Evolutionary conservation across 92 coral and sea anemone species (phyloP).

Genomic region (Ricordea florida): DNA sequence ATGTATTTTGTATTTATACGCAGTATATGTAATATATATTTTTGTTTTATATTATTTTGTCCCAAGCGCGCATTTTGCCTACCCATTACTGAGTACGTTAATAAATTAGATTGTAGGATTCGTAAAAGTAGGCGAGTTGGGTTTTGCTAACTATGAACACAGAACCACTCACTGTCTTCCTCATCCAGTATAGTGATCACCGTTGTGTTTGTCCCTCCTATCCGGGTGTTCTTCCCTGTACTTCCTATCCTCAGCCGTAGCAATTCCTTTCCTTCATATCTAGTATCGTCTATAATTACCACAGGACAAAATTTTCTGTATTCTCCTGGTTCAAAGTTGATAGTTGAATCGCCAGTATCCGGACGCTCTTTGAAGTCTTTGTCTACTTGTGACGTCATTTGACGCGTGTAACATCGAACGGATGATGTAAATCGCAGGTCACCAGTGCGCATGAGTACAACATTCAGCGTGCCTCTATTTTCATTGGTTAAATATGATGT

Average conservation of each 20-base stretch:
- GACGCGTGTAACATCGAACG: slow-evolving; percentile 92
- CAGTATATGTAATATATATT: no score
- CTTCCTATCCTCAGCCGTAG: slow-evolving; percentile 73
- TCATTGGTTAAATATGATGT: slow-evolving; percentile 54
- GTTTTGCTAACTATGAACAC: neutral
- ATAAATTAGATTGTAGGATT: no score
- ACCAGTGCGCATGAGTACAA: slow-evolving; percentile 80
- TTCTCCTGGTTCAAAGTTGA: slow-evolving; percentile 81
- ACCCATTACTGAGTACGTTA: no score
- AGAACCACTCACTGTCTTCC: slow-evolving; percentile 74
- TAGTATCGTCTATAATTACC: slow-evolving; percentile 64
- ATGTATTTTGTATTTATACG: no score
- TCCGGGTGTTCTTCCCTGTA: slow-evolving; percentile 48
- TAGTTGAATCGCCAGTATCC: slow-evolving; percentile 66
- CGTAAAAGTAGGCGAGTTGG: no score
- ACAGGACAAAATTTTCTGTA: slow-evolving; percentile 74
- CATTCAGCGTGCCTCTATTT: slow-evolving; percentile 53
- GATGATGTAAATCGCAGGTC: slow-evolving; percentile 72
- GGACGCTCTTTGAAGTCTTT: slow-evolving; percentile 83
- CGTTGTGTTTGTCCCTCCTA: slow-evolving; percentile 73
- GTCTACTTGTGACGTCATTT: slow-evolving; percentile 75
- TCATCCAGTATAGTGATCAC: slow-evolving; percentile 65
- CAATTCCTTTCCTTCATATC: slow-evolving; percentile 70
- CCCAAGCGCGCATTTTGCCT: no score
- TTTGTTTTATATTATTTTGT: no score